A percentile compares a stretch with the other conserved stretches of the same genome.
Conservation (phyloP, 2,797 vertebrate genomes). For the Podarcis siculus region DNA sequence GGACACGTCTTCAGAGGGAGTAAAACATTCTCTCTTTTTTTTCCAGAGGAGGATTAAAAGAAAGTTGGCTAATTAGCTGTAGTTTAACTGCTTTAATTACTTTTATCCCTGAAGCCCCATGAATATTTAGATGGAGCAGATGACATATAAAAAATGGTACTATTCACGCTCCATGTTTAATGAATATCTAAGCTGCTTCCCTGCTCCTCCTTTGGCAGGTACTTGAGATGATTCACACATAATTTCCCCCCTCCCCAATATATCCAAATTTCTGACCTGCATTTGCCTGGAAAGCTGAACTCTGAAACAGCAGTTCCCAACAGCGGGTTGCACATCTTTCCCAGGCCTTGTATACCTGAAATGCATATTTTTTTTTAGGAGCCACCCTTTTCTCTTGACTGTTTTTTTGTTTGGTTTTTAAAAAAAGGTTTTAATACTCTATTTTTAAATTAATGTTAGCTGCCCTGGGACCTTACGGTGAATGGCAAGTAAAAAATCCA, state of each 20-base stretch:
- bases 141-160: constrained; percentile 68
- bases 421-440: too few species aligned
- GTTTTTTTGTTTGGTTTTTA: too few species aligned
- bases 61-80: constrained; percentile 76
- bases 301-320: neutral
- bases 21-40: constrained; percentile 62
- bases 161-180: constrained; percentile 74
- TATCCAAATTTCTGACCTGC: neutral
- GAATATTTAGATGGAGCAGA: constrained; percentile 76
- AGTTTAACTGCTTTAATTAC: constrained; percentile 77
- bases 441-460: too few species aligned
- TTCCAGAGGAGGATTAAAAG: constrained; percentile 66
- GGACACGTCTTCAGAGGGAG: constrained; percentile 58
- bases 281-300: neutral
- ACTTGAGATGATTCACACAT: constrained; percentile 44
- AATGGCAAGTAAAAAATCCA: too few species aligned
- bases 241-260: neutral
- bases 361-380: too few species aligned
- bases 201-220: constrained; percentile 65
- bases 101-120: constrained; percentile 75
- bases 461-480: too few species aligned
- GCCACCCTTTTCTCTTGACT: too few species aligned
- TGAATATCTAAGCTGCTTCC: constrained; percentile 63
- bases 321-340: too few species aligned
- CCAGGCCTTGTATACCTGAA: too few species aligned